These are phyloP conservation scores for Dicranocentrus wangi DNA, from an alignment of 2,888 invertebrate species.

Conservation along the genomic window DNA sequence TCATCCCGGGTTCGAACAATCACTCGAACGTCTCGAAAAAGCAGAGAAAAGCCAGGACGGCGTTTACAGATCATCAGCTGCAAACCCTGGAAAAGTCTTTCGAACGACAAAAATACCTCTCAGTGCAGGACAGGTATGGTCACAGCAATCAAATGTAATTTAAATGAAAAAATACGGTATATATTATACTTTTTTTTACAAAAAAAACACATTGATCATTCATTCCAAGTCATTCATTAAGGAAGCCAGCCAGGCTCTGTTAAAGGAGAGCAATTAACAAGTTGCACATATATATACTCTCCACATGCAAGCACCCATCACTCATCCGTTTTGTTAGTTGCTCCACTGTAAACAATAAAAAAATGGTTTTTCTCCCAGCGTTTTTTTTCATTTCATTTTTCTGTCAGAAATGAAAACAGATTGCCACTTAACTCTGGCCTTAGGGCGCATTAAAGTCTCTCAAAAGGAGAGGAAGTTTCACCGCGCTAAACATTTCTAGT, in stretches of 20 bases:
- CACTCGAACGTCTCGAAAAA: constrained; percentile 82
- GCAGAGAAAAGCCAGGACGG: constrained; percentile 96
- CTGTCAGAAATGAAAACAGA: constrained; percentile 39
- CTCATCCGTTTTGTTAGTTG: constrained; percentile 1
- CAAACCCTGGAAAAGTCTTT: constrained; percentile 97
- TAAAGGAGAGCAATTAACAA: constrained; percentile 31
- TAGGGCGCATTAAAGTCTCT: constrained; percentile 29
- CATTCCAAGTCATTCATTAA: constrained; percentile 10
- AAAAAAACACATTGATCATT: too few relatives aligned
- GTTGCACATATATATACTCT: constrained; percentile 11
- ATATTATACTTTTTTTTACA: too few relatives aligned
- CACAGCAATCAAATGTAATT: too few relatives aligned
- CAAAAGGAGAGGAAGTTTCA: constrained; percentile 22
- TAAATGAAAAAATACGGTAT: too few relatives aligned
- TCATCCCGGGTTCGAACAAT: constrained; percentile 70
- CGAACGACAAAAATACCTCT: constrained; percentile 96
- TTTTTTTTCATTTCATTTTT: constrained; percentile 13
- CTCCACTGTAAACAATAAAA: constrained; percentile 33
- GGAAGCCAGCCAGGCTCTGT: background rate
- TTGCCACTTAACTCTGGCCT: constrained; percentile 44
- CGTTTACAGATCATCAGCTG: constrained; percentile 98
- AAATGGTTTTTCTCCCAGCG: constrained; percentile 14
- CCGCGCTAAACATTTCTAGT: background rate
- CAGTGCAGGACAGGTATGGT: constrained; percentile 88
- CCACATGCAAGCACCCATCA: background rate